These are phyloP conservation scores for Neuroterus valhalla DNA, from an alignment of 1,140 invertebrate genomes.

Conservation along the genomic window DNA sequence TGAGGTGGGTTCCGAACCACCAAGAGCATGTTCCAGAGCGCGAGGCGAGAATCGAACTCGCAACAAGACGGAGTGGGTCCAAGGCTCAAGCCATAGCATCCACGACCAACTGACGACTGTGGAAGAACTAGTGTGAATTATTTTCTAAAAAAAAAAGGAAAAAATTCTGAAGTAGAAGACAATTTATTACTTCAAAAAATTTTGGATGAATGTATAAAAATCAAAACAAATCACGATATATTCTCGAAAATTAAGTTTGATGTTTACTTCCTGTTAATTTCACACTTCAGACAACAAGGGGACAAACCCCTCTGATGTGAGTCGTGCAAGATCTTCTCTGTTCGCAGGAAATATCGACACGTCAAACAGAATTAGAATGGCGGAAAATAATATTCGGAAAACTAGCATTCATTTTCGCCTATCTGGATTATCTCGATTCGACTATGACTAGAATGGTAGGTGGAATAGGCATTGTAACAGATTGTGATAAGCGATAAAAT, in stretches of 20 bases:
- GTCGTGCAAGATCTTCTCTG: conserved; percentile 42
- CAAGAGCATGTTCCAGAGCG: no score
- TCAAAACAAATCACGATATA: conserved; percentile 18
- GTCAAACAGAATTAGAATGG: conserved; percentile 44
- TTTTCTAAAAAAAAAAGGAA: neutral
- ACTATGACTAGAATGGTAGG: conserved; percentile 27
- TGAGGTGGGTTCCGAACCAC: no score
- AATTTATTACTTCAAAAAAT: neutral
- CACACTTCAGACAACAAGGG: conserved; percentile 41
- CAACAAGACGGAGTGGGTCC: no score
- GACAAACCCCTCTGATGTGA: conserved; percentile 27
- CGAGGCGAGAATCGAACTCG: no score
- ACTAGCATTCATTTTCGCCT: neutral
- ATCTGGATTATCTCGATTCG: conserved; percentile 44
- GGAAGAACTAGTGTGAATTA: no score
- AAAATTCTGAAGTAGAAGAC: neutral
- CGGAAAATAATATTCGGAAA: conserved; percentile 3
- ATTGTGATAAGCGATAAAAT: conserved; percentile 54
- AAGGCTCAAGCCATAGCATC: no score
- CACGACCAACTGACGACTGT: no score
- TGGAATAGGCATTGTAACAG: conserved; percentile 31
- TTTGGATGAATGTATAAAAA: neutral
- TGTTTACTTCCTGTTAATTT: conserved; percentile 11
- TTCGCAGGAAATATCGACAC: conserved; percentile 46
- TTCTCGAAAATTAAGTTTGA: neutral